Conservation (phyloP, 2,888 invertebrate species). For the Drosophila demipolita region DNA sequence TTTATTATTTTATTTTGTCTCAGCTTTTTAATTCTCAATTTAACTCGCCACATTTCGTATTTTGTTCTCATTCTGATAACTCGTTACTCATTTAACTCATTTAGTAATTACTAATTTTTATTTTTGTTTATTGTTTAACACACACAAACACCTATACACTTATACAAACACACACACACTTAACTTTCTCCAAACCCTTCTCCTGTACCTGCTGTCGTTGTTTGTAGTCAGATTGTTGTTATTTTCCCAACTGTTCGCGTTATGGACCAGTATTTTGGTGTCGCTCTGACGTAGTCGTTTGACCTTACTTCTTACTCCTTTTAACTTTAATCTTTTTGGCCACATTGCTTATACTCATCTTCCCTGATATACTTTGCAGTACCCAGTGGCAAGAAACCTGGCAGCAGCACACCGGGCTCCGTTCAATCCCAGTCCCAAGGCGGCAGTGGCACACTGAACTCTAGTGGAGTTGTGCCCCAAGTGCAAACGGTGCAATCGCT, state of each 20-base stretch:
- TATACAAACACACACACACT: slow-evolving; percentile 3
- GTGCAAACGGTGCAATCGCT: slow-evolving; percentile 84
- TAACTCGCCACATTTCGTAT: background rate
- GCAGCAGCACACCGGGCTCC: slow-evolving; percentile 56
- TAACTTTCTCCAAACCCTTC: background rate
- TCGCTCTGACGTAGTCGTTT: slow-evolving; percentile 37
- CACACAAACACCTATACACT: background rate
- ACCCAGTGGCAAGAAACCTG: slow-evolving; percentile 71
- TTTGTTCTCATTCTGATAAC: slow-evolving; percentile 10
- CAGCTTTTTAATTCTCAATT: background rate
- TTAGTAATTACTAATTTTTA: slow-evolving; percentile 13
- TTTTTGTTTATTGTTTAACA: background rate
- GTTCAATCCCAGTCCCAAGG: slow-evolving; percentile 48
- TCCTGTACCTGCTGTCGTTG: slow-evolving; percentile 16
- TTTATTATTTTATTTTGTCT: background rate
- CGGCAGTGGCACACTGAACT: slow-evolving; percentile 47
- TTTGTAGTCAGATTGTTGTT: slow-evolving; percentile 33
- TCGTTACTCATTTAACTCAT: background rate
- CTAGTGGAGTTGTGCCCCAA: slow-evolving; percentile 79
- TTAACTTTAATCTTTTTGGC: slow-evolving; percentile 1
- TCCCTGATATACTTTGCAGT: slow-evolving; percentile 54
- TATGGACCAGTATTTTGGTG: slow-evolving; percentile 23
- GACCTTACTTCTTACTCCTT: background rate
- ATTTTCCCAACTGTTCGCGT: slow-evolving; percentile 19
- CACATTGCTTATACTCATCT: slow-evolving; percentile 12